Evolutionary conservation across 2,113 vertebrate species (phyloP), one percentile per base, ranked within the genome.

Genomic region (Pachypanchax playfairii): DNA sequence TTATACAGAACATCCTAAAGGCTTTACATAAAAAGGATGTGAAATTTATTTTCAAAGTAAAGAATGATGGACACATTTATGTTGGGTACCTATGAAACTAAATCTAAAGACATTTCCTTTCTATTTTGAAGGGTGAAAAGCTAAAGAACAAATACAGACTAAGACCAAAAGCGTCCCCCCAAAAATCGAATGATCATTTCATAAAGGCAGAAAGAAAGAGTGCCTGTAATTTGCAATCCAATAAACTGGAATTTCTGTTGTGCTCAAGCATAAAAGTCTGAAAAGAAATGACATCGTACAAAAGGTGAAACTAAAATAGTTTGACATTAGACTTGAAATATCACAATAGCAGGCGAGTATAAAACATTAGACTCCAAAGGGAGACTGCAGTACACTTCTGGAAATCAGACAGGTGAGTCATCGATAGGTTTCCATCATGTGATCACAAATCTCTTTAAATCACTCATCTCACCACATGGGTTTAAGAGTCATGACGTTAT

Each of bases 281-380:
- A 9, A 25, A 49, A 57, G 26, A 69, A 79, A 73, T 57, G 47
- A 57, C 59, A 59, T 48, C 15, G 29, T 21, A 31, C 22, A 38
- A 47, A 47, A 44, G 57, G 69, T 48, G 54, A 54, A 62, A 50
- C 35, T 65, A 57, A 74, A 71, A 70, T 33, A 35, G 22, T 50
- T 71, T 64, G 49, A 67, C 65, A 47, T 76, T 47, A 54, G 56
- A 56, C 53, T 43, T 41, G 50, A 74, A 38, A 65, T 29, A 75
- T 58, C 58, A 41, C 65, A 52, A 80, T 47, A 46, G 36, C 14
- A 21, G 15, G 21, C 3, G 41, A 60, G 17, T 17, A 21, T 38
- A 28, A 48, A 65, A 77, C 58, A 76, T 66, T 22, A 14, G 24
- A 29, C 11, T 21, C 8, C 49, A 29, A 52, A 36, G 46, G 24